phyloP scores from a whole-genome alignment of 2,888 invertebrate genomes.

The Pristionchus maxplancki region DNA sequence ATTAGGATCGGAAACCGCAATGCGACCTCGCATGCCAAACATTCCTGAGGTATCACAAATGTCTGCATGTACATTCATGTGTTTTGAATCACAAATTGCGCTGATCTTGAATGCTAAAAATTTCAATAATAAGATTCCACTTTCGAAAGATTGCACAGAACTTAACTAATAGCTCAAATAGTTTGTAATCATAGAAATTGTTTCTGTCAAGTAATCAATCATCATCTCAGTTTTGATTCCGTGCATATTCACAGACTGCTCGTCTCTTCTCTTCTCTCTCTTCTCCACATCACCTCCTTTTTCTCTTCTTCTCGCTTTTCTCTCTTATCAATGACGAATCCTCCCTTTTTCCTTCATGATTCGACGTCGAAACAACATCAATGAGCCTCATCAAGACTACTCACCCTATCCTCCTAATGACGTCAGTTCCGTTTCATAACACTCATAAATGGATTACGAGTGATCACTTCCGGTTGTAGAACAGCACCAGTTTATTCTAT shows the following conservation, averaged over 20 bases:
- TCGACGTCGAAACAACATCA: constrained; percentile 41
- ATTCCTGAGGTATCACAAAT: neutral
- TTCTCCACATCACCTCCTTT: constrained; percentile 4
- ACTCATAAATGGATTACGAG: neutral
- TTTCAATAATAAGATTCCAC: too few relatives aligned
- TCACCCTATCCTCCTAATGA: constrained; percentile 15
- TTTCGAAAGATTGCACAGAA: too few relatives aligned
- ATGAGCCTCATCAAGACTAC: constrained; percentile 22
- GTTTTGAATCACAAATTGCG: too few relatives aligned
- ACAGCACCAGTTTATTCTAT: neutral
- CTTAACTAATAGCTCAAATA: too few relatives aligned
- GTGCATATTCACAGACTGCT: constrained; percentile 19
- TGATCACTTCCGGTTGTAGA: neutral
- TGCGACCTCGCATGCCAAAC: neutral
- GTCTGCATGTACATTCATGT: too few relatives aligned
- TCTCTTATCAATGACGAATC: constrained; percentile 42
- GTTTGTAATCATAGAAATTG: neutral
- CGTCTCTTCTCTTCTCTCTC: neutral
- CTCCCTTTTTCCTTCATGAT: constrained; percentile 25
- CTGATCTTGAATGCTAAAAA: too few relatives aligned
- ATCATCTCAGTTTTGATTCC: neutral
- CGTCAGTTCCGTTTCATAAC: constrained; percentile 14
- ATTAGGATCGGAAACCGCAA: neutral
- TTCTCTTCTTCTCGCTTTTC: neutral
- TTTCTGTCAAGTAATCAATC: neutral